Evolutionary conservation across 2,113 vertebrate genomes (phyloP), one percentile per base, ranked within the genome.

Genomic region (Calyptomena viridis): DNA sequence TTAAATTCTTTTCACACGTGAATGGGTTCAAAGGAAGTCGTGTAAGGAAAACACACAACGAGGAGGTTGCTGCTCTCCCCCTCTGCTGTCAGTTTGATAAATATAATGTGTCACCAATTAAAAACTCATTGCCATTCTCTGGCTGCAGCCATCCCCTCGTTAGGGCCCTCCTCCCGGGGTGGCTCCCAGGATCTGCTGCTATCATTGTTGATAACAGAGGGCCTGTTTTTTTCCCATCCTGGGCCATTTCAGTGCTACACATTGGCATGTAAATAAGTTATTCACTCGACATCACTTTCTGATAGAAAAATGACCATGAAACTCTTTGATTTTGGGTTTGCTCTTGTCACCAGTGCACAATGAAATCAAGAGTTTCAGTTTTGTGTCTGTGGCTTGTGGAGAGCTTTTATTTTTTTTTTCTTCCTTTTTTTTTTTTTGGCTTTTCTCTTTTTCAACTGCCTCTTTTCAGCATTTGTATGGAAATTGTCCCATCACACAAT

Each of bases 91-190:
- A 99, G 98, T 96, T 98, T 98, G 98, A 99, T 99, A 99, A 99
- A 99, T 99, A 99, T 99, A 99, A 99, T 98, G 98, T 99, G 98
- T 99, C 98, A 98, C 98, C 98, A 99, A 99, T 99, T 99, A 99
- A 99, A 99, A 98, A 97, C 98, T 98, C 98, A 98, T 99, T 98
- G 98, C 98, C 98, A 98, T 98, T 98, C 98, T 98, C 67, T 97
- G 75, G 97, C 98, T 97, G 98, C 98, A 98, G 98, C 98, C 97
- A 82, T 96, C 89, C 97, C 98, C 98, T 99, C 98, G 98, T 99
- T 98, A 99, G 98, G 98, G 96, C 98, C 97, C 94, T 97, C 98
- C 98, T 98, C 97, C 98, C 96, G 97, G 98, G 98, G 98, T 98
- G 98, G 97, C 98, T 97, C 97, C 97, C 97, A 92, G 84, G 92